Evolutionary conservation across 1,140 invertebrate species (phyloP), one percentile per base, ranked within the genome.

Genomic region (Scylla paramamosain): DNA sequence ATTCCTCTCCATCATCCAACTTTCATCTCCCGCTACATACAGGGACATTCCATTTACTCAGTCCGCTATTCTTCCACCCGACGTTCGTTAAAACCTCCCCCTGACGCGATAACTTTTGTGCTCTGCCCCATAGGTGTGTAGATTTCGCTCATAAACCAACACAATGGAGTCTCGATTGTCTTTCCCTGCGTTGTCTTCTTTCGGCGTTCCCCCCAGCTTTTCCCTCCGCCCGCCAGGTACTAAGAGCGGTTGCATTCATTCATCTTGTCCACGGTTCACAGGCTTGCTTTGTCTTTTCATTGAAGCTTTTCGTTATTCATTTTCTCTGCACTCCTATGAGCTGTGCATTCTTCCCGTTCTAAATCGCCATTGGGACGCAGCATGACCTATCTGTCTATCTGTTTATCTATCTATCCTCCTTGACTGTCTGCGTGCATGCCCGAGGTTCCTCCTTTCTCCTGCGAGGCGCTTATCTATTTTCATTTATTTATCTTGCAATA

Each of bases 101-200:
- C 20, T 67, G 59, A 67, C 59, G 20, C 20, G 3, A 10, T 67
- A 25, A 67, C 59, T 14, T 8, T 3, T 67, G 59, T 77, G 67
- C n/a, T 77, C 20, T n/a, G 25, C 67, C 67, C 67, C 67, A 59
- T 77, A 77, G n/a, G 67, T n/a, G 67, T 77, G n/a, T n/a, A 77
- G 67, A 77, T 77, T 77, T 77, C 67, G 1, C 67, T 77, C 67
- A 77, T 77, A 77, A 77, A n/a, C 67, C n/a, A 77, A 77, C 67
- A 77, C 67, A n/a, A 77, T 77, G 67, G 67, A n/a, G 67, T n/a
- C n/a, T n/a, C 8, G 67, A n/a, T n/a, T n/a, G 25, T 7, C 67
- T 77, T 20, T 77, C 25, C 20, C n/a, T 77, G 12, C n/a, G 6
- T 77, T 59, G 52, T 8, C 67, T n/a, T 20, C 10, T 8, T 59